These are phyloP conservation scores for Triplophysa siluroides DNA, from an alignment of 2,113 vertebrate species.

Conservation along the genomic window DNA sequence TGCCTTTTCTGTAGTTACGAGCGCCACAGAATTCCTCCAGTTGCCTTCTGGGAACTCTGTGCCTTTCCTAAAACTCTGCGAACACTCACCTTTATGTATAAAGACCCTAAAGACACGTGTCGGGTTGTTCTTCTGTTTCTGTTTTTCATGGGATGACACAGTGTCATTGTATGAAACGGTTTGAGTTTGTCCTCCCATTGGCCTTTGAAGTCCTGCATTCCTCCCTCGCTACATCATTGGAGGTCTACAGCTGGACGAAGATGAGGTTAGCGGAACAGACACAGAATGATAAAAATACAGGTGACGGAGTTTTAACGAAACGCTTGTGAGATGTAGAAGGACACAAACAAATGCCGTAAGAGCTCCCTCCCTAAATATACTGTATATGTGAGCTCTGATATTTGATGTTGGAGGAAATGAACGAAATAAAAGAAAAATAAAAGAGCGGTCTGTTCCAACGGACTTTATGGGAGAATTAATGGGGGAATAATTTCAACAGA, in stretches of 20 bases:
- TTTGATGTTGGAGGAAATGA: conserved; percentile 45
- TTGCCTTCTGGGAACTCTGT: conserved; percentile 56
- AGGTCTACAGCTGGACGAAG: conserved; percentile 67
- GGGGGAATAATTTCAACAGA: conserved; percentile 19
- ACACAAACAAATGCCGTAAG: conserved; percentile 34
- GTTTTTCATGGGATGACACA: conserved; percentile 71
- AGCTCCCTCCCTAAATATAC: conserved; percentile 22
- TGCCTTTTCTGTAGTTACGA: conserved; percentile 37
- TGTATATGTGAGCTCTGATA: background rate
- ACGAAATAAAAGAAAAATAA: conserved; percentile 39
- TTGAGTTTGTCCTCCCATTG: conserved; percentile 65
- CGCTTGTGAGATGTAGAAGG: conserved; percentile 22
- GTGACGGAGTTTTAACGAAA: conserved; percentile 29
- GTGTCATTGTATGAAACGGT: conserved; percentile 64
- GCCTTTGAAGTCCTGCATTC: conserved; percentile 75
- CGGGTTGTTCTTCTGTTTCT: background rate
- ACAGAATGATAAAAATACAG: conserved; percentile 1
- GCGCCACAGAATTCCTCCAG: conserved; percentile 62
- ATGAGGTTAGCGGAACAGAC: conserved; percentile 32
- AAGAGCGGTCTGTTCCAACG: conserved; percentile 41
- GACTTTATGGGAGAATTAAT: conserved; percentile 50
- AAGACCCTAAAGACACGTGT: background rate
- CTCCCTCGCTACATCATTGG: conserved; percentile 70
- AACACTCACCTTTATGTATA: conserved; percentile 35
- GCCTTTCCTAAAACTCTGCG: conserved; percentile 51